These are phyloP conservation scores for Heptranchias perlo DNA, from an alignment of 2,113 vertebrate species.

Conservation along the genomic window DNA sequence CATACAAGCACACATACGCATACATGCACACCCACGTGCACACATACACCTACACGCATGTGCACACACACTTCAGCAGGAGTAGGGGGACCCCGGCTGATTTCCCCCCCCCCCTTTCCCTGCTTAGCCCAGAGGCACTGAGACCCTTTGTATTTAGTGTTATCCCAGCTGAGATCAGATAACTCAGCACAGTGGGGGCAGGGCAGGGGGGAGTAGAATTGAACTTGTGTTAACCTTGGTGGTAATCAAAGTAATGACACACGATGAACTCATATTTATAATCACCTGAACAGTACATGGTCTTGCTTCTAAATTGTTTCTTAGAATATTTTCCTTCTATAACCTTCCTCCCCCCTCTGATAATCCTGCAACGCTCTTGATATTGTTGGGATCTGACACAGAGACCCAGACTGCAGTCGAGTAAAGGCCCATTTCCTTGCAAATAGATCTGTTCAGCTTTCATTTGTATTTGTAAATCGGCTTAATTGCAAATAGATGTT, in stretches of 20 bases:
- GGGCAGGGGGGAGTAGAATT: not conserved
- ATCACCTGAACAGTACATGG: not conserved
- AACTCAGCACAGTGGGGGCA: not conserved
- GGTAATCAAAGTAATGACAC: not conserved
- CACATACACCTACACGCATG: not conserved
- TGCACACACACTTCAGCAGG: not conserved
- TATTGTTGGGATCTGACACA: too few relatives aligned
- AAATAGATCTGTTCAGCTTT: not conserved
- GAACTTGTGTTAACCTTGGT: not conserved
- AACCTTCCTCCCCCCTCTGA: not conserved
- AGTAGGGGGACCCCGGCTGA: not conserved
- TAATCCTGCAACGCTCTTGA: not conserved
- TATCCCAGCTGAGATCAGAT: not conserved
- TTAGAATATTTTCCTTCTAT: not conserved
- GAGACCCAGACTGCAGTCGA: not conserved
- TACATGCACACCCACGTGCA: not conserved
- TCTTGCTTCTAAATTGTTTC: not conserved
- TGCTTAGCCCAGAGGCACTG: not conserved
- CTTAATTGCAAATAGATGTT: constrained; percentile 22
- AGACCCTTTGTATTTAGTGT: not conserved
- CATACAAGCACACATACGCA: not conserved
- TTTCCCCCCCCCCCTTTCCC: not conserved
- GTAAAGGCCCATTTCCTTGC: not conserved
- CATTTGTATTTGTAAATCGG: not conserved
- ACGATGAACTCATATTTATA: not conserved